Evolutionary conservation across 2,888 invertebrate genomes (phyloP), one percentile per base, ranked within the genome.

Genomic region (Sturmia bella): DNA sequence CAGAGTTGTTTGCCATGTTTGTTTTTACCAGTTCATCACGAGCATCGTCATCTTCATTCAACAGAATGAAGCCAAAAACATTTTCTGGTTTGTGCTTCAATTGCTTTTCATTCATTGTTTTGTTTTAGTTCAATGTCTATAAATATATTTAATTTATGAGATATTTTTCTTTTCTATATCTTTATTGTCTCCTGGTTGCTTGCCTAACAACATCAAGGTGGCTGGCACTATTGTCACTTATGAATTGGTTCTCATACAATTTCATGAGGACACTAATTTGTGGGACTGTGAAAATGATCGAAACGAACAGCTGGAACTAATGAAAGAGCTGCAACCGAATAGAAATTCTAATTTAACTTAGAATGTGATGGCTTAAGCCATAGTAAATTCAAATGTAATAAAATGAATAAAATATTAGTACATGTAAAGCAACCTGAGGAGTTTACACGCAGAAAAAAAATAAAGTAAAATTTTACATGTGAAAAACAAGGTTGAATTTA

Each of bases 151-250:
- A n/a, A 19, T 52, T 72, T 52, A 52, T 54, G 11, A 17, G 3
- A 54, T 5, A 6, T 7, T 15, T 39, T 50, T 15, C 21, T 19
- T 37, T 3, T 48, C 15, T 19, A 7, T 27, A 27, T 27, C 27
- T 32, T 32, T 19, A 15, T 64, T 66, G 32, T 52, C 41, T 63
- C 24, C 41, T 13, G 24, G 21, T 15, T 11, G n/a, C 48, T 56
- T 69, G 12, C n/a, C 32, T 80, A 5, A 24, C 37, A 19, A 37
- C 37, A 57, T 73, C 85, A 85, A 93, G 93, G 92, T 93, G 15
- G 93, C 92, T 24, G 93, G 93, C n/a, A 93, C 93, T 0, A 93
- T 93, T 70, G 92, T 93, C 13, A 93, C 93, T 0, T 93, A 93
- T 84, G 93, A 93, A 86, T 86, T 93, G 57, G 93, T 93, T 1